These are phyloP conservation scores for Drosophila willistoni DNA, from an alignment of 1,140 invertebrate species.

Conservation along the genomic window DNA sequence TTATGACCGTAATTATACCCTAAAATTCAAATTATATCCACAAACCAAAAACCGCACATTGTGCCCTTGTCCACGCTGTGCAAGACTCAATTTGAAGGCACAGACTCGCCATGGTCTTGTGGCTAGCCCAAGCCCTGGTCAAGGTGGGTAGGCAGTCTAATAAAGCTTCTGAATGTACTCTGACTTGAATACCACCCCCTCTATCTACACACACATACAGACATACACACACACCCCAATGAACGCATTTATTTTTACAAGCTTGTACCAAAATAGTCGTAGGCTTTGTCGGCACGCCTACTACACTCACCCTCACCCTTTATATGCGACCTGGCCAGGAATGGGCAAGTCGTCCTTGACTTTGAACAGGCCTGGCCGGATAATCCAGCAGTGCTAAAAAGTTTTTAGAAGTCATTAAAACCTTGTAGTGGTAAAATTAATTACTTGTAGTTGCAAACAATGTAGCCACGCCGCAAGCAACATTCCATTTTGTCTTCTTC, in stretches of 20 bases:
- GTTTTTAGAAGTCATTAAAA: slow-evolving; percentile 83
- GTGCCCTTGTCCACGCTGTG: slow-evolving; percentile 47
- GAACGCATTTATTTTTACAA: slow-evolving; percentile 68
- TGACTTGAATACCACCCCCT: slow-evolving; percentile 21
- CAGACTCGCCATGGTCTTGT: slow-evolving; percentile 52
- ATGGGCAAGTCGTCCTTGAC: slow-evolving; percentile 42
- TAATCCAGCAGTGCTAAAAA: slow-evolving; percentile 81
- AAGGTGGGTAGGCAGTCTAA: slow-evolving; percentile 36
- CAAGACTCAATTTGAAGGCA: slow-evolving; percentile 59
- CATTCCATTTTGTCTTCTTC: slow-evolving; percentile 60
- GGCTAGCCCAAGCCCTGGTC: slow-evolving; percentile 55
- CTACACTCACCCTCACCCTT: slow-evolving; percentile 10
- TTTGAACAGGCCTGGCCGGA: slow-evolving; percentile 67
- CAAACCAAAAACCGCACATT: slow-evolving; percentile 74
- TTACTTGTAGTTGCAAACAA: slow-evolving; percentile 83
- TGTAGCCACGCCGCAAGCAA: slow-evolving; percentile 80
- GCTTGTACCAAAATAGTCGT: slow-evolving; percentile 77
- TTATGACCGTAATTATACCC: slow-evolving; percentile 82
- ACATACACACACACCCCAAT: slow-evolving; percentile 4
- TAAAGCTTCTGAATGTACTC: slow-evolving; percentile 39
- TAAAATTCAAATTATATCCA: slow-evolving; percentile 83
- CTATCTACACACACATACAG: too few species aligned
- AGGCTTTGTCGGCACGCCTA: slow-evolving; percentile 74
- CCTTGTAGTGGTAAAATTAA: slow-evolving; percentile 83
- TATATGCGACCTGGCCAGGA: background rate